Percentiles rank a stretch among this genome's conserved stretches.
Conservation (phyloP, 2,113 vertebrate genomes). For the Neotragus moschatus region DNA sequence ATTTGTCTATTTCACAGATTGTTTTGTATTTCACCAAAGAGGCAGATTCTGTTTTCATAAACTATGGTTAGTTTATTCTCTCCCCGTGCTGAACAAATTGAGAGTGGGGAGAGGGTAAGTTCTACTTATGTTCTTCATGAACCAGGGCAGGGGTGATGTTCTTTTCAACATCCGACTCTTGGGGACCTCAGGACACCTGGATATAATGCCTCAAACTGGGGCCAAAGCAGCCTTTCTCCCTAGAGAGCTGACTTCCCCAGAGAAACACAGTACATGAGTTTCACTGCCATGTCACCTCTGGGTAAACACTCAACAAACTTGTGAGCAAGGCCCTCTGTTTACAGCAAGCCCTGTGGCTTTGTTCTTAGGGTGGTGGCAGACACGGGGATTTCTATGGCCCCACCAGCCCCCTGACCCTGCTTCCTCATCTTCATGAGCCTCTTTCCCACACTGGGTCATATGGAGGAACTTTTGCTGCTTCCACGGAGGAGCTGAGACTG, state of each 20-base stretch:
- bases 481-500: not conserved
- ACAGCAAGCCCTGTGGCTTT: not conserved
- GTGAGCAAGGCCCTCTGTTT: not conserved
- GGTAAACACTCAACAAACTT: not conserved
- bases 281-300: not conserved
- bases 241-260: not conserved
- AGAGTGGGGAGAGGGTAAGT: not conserved
- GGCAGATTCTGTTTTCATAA: not conserved
- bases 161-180: not conserved
- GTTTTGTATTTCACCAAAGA: not conserved
- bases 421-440: not conserved
- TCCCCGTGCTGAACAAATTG: not conserved
- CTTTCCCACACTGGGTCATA: accelerated
- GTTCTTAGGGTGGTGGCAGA: not conserved
- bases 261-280: not conserved
- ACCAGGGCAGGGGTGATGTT: not conserved
- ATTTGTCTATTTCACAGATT: not conserved
- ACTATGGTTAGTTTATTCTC: not conserved
- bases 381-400: not conserved
- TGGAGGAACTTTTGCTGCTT: not conserved
- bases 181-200: not conserved
- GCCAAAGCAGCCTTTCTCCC: not conserved
- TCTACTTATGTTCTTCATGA: not conserved
- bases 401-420: not conserved
- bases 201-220: not conserved